Evolutionary conservation across 2,113 vertebrate species (phyloP).

Genomic region (Dermatemys mawii): DNA sequence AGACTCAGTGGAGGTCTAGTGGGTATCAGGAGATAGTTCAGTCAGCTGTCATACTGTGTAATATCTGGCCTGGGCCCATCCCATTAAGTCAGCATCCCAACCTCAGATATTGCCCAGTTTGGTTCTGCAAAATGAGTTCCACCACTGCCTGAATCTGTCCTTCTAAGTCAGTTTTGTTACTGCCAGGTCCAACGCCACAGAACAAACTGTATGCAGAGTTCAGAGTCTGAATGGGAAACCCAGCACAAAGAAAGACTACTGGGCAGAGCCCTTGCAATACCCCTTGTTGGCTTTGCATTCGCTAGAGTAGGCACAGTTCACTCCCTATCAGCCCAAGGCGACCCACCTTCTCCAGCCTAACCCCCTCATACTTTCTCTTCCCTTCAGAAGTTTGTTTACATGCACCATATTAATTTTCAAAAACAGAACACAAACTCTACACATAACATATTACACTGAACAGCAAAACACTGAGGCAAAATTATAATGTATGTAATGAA

Average conservation of each 20-base stretch:
- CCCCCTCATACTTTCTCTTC: neutral
- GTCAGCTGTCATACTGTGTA: too few species aligned
- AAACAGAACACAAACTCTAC: neutral
- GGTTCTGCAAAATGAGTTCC: neutral
- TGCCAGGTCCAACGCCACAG: neutral
- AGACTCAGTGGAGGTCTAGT: neutral
- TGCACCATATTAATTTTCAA: neutral
- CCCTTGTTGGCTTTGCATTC: neutral
- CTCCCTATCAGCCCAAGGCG: neutral
- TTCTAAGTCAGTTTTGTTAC: neutral
- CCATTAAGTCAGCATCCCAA: too few species aligned
- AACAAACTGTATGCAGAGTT: neutral
- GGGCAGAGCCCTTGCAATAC: neutral
- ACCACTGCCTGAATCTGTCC: neutral
- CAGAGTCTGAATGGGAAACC: neutral
- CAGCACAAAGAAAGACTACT: neutral
- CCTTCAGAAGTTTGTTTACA: neutral
- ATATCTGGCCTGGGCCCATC: too few species aligned
- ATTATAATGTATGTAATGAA: neutral
- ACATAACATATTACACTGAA: neutral
- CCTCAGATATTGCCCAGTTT: neutral
- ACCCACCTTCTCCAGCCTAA: neutral
- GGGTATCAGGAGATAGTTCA: neutral
- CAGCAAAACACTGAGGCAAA: neutral
- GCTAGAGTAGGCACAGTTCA: neutral